Percentiles rank a stretch among this genome's conserved stretches.
Evolutionary conservation across 1,140 invertebrate species (phyloP).

Genomic region (Camponotus floridanus): DNA sequence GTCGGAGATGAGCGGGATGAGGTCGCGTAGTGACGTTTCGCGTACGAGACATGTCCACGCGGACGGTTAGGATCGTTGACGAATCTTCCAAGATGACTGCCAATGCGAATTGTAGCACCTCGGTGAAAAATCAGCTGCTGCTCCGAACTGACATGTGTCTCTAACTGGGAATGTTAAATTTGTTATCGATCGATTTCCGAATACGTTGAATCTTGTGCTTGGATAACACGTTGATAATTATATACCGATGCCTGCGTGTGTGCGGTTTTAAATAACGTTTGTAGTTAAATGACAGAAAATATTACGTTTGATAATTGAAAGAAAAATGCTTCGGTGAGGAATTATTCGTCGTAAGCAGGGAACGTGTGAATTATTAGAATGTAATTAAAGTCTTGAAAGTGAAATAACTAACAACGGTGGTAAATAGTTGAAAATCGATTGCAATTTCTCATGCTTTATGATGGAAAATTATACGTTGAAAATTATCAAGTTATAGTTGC

Average conservation of each 20-base stretch:
- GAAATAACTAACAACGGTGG: background rate
- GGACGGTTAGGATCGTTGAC: slow-evolving; percentile 9
- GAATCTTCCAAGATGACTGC: background rate
- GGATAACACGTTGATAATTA: slow-evolving; percentile 17
- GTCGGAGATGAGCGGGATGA: slow-evolving; percentile 20
- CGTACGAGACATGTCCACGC: background rate
- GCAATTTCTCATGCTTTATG: background rate
- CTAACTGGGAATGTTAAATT: background rate
- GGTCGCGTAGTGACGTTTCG: slow-evolving; percentile 43
- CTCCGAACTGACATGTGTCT: background rate
- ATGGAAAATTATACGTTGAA: slow-evolving; percentile 29
- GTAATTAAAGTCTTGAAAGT: background rate
- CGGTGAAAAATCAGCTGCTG: slow-evolving; percentile 20
- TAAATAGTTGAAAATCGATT: background rate
- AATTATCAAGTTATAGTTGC: background rate
- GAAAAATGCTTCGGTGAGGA: background rate
- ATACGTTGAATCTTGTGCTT: background rate
- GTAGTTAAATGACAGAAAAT: background rate
- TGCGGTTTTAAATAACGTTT: slow-evolving; percentile 30
- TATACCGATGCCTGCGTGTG: slow-evolving; percentile 45
- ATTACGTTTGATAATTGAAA: background rate
- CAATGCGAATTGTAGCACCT: background rate
- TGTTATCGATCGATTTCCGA: background rate
- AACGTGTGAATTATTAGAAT: background rate
- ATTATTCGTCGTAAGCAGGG: background rate